Conservation (phyloP, 2,888 invertebrate genomes). For the Meiosimyza platycephala region DNA sequence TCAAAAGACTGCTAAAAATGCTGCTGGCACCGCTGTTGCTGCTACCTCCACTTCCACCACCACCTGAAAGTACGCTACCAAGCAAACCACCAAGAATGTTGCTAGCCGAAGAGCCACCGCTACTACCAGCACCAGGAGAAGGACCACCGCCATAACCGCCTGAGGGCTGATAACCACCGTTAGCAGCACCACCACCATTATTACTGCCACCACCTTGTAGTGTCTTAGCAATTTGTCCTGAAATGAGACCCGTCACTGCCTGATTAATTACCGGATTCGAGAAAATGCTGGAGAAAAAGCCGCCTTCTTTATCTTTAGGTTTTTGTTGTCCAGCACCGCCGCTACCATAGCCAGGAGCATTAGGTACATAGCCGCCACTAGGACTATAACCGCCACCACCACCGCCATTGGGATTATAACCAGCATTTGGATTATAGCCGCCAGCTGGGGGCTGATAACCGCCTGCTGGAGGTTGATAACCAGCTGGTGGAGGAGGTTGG, state of each 20-base stretch:
- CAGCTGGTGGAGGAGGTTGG: constrained; percentile 52
- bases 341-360: constrained; percentile 58
- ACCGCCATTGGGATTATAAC: constrained; percentile 25
- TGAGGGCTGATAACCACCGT: constrained; percentile 54
- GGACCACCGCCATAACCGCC: constrained; percentile 49
- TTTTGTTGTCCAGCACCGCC: constrained; percentile 52
- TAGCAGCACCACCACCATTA: constrained; percentile 48
- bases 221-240: constrained; percentile 64
- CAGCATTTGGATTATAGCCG: constrained; percentile 48
- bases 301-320: constrained; percentile 60
- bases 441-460: constrained; percentile 49
- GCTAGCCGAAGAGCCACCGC: constrained; percentile 48
- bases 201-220: constrained; percentile 60
- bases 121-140: constrained; percentile 41
- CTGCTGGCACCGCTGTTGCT: constrained; percentile 45
- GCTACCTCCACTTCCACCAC: constrained; percentile 47
- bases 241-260: constrained; percentile 64
- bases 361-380: constrained; percentile 51
- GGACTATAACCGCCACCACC: constrained; percentile 32
- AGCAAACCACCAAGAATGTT: constrained; percentile 58
- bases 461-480: constrained; percentile 43
- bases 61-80: constrained; percentile 53
- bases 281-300: constrained; percentile 64
- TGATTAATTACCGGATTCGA: constrained; percentile 64
- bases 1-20: constrained; percentile 48